Percentiles rank a stretch among this genome's conserved stretches.
phyloP scores from a whole-genome alignment of 2,888 invertebrate genomes.

The Terebella lapidaria region DNA sequence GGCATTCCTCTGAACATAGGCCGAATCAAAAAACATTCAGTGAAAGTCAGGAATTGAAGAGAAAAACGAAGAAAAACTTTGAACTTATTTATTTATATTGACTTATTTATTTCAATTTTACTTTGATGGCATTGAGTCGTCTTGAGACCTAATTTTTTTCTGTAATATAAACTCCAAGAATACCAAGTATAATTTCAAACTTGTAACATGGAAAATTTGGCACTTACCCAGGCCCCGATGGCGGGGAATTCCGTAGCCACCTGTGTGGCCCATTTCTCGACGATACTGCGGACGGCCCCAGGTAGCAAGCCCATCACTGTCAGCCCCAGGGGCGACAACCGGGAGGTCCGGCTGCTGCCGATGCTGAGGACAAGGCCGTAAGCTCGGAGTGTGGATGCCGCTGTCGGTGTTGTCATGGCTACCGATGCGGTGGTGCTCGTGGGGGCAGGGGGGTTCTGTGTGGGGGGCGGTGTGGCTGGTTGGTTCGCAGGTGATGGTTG shows the following conservation, averaged over 20 bases:
- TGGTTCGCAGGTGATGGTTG: no score
- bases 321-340: conserved; percentile 55
- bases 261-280: conserved; percentile 64
- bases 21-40: no score
- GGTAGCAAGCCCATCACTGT: conserved; percentile 60
- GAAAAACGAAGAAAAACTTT: not conserved
- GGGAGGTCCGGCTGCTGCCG: conserved; percentile 51
- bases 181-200: not conserved
- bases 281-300: conserved; percentile 57
- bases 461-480: no score
- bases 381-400: conserved; percentile 36
- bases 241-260: conserved; percentile 59
- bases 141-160: not conserved
- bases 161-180: no score
- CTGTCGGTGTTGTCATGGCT: not conserved
- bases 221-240: conserved; percentile 58
- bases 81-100: not conserved
- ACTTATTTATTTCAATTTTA: not conserved
- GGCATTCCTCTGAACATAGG: conserved; percentile 59
- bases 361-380: conserved; percentile 54
- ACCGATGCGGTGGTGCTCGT: not conserved
- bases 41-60: no score
- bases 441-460: no score
- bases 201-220: not conserved
- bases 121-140: not conserved